Evolutionary conservation across 2,113 vertebrate genomes (phyloP), one percentile per base, ranked within the genome.

Genomic region (Bagarius yarrelli): DNA sequence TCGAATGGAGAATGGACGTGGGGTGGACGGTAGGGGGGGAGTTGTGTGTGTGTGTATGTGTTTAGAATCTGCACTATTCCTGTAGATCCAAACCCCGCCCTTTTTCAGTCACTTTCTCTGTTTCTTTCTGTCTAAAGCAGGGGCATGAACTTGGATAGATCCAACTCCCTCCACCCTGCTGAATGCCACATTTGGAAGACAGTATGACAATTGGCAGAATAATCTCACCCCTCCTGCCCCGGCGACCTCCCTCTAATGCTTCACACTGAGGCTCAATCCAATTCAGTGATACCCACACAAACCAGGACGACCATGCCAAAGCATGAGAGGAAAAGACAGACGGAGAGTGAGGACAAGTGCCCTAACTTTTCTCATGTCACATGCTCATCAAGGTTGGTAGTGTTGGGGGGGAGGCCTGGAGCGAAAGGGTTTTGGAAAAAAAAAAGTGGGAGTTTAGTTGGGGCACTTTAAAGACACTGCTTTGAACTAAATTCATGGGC

Each of bases 341-440:
- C 60, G 57, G 83, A 83, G 79, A 81, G 82, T 82, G 88, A 95
- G 95, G 95, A 96, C 95, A 97, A 97, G 95, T 96, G 95, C 96
- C 94, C 92, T 96, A 98, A 98, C 95, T 97, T 98, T 98, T 98
- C 96, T 99, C 96, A 98, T 96, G 96, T 98, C 96, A 96, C 94
- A 96, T 95, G 96, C 93, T 90, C 94, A 94, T 92, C 90, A 92
- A 93, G 94, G 92, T 91, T 91, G 89, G 88, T 90, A 85, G 86
- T 87, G 90, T 87, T 87, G 90, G 87, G 87, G 91, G 92, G 93
- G 93, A 89, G 81, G 91, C 86, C 93, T 93, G 89, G 90, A 93
- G 93, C 91, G 88, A 93, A 93, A 93, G 91, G 89, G 90, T 93
- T 92, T 89, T 92, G n/a, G 50, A 23, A 25, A 40, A 25, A 63